Conservation (phyloP, 2,888 invertebrate genomes). For the Myopa testacea region DNA sequence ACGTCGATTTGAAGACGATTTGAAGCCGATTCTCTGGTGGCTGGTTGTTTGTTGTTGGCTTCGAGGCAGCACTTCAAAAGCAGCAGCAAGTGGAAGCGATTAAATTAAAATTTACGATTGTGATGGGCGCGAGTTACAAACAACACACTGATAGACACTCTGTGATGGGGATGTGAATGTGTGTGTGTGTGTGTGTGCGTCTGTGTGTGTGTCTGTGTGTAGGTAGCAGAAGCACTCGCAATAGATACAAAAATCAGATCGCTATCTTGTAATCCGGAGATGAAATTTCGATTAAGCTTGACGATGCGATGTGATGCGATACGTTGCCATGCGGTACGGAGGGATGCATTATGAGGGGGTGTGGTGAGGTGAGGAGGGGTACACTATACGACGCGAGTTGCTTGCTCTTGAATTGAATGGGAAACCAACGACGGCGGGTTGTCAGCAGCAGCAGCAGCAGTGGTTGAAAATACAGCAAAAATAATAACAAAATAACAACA, state of each 20-base stretch:
- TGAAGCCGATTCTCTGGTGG: not conserved
- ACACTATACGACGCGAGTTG: not conserved
- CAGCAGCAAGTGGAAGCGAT: slow-evolving; percentile 35
- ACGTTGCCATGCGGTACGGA: slow-evolving; percentile 7
- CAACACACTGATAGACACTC: not conserved
- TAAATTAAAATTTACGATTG: slow-evolving; percentile 47
- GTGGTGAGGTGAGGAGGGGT: not conserved
- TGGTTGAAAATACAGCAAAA: slow-evolving; percentile 42
- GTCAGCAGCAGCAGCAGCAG: slow-evolving; percentile 45
- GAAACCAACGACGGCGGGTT: not conserved
- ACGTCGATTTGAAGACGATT: slow-evolving; percentile 19
- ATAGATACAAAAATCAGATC: slow-evolving; percentile 36
- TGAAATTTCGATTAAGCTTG: slow-evolving; percentile 40
- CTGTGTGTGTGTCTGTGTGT: not conserved
- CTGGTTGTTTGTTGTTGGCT: not conserved
- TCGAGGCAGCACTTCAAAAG: not conserved
- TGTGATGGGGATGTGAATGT: not conserved
- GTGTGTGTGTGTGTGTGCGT: not conserved
- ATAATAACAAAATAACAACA: slow-evolving; percentile 39
- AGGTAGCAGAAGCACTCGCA: not conserved
- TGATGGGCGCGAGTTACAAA: slow-evolving; percentile 17
- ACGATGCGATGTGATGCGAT: not conserved
- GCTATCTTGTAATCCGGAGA: slow-evolving; percentile 39
- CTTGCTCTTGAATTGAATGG: not conserved
- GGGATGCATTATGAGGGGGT: not conserved